Percentiles rank a stretch among this genome's conserved stretches.
Evolutionary conservation across 2,888 invertebrate genomes (phyloP).

Genomic region (Neoitamus cyanurus): DNA sequence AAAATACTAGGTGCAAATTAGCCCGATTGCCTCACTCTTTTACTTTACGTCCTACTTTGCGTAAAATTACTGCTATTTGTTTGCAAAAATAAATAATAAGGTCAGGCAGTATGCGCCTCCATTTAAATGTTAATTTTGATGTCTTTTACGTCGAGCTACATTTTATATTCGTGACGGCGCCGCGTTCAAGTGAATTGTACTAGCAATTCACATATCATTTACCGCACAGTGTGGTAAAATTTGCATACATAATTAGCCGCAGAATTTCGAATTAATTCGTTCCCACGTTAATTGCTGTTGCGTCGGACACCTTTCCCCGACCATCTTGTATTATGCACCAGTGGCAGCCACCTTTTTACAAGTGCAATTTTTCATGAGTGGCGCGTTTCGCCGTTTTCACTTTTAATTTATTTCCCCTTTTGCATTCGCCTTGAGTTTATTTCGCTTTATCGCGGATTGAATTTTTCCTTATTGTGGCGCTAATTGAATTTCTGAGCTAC

Average conservation of each 20-base stretch:
- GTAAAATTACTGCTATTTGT: not conserved
- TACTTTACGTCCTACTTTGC: too few species aligned
- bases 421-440: not conserved
- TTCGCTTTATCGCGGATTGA: not conserved
- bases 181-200: not conserved
- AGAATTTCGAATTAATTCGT: slow-evolving; percentile 14
- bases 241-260: not conserved
- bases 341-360: not conserved
- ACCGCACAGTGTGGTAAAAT: not conserved
- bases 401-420: not conserved
- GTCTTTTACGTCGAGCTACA: not conserved
- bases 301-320: not conserved
- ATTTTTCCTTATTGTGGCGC: not conserved
- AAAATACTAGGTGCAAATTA: too few species aligned
- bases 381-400: not conserved
- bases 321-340: not conserved
- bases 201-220: not conserved
- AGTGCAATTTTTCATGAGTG: not conserved
- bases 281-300: not conserved
- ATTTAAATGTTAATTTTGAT: not conserved
- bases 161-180: too few species aligned
- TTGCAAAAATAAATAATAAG: not conserved
- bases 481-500: not conserved
- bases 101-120: not conserved
- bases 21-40: too few species aligned